phyloP scores from a whole-genome alignment of 2,113 vertebrate genomes.

The Buteo buteo region DNA sequence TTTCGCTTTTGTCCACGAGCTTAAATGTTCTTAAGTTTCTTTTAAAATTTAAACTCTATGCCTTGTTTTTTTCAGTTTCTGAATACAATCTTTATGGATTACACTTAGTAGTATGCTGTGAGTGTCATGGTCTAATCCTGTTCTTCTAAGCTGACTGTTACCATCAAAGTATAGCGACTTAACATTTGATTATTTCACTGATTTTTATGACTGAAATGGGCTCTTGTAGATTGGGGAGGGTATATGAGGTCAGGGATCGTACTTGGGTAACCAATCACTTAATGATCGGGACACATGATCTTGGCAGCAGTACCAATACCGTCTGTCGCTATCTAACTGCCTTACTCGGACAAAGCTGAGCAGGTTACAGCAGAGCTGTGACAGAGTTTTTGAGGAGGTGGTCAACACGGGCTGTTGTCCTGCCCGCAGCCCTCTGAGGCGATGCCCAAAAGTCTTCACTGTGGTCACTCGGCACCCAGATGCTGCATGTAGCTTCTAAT shows the following conservation, averaged over 20 bases:
- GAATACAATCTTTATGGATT: background rate
- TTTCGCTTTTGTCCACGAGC: background rate
- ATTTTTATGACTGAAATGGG: background rate
- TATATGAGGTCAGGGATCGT: background rate
- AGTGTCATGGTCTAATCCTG: background rate
- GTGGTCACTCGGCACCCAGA: accelerated
- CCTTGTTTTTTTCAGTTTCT: background rate
- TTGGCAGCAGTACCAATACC: accelerated
- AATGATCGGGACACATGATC: accelerated
- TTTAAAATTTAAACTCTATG: background rate
- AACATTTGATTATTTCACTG: background rate
- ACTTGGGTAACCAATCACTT: background rate
- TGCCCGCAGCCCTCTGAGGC: background rate
- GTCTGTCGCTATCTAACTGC: background rate
- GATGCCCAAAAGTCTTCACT: background rate
- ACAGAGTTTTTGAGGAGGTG: background rate
- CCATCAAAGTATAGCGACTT: background rate
- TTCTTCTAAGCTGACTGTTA: background rate
- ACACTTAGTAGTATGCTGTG: background rate
- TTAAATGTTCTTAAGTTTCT: background rate
- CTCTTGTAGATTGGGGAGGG: background rate
- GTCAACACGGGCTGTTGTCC: accelerated
- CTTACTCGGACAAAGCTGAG: background rate
- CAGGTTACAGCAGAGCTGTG: background rate
- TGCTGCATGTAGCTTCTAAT: background rate